Conservation (phyloP, 2,797 vertebrate species). For the Masticophis lateralis region DNA sequence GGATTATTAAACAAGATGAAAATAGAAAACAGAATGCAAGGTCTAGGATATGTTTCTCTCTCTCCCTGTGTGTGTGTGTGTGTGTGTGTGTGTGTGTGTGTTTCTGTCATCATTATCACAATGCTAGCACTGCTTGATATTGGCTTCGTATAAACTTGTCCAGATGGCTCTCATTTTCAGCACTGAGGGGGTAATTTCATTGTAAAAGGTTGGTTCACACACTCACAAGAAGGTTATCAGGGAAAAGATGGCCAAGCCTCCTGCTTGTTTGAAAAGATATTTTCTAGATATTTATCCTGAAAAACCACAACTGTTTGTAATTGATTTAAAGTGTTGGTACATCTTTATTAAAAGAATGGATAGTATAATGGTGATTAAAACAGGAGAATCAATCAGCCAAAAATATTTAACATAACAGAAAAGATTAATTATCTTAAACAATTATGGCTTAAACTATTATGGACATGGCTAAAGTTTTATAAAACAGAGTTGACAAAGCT, state of each 20-base stretch:
- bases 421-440: not conserved
- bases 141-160: conserved; percentile 4
- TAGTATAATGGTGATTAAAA: not conserved
- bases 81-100: too few species aligned
- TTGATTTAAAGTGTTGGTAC: not conserved
- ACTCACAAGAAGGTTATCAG: not conserved
- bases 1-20: conserved; percentile 26
- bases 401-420: not conserved
- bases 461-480: not conserved
- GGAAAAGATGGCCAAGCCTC: not conserved
- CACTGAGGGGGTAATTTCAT: not conserved
- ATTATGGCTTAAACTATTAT: not conserved
- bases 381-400: not conserved
- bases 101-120: not conserved
- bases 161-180: conserved; percentile 24
- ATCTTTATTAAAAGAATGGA: not conserved
- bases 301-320: not conserved
- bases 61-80: too few species aligned
- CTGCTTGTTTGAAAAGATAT: not conserved
- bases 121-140: not conserved
- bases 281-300: not conserved
- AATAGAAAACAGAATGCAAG: not conserved
- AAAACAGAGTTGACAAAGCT: not conserved
- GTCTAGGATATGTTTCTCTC: not conserved
- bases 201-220: not conserved